Base-by-base conservation (phyloP, 2,797 vertebrate species). In the Acanthiza pusilla region DNA sequence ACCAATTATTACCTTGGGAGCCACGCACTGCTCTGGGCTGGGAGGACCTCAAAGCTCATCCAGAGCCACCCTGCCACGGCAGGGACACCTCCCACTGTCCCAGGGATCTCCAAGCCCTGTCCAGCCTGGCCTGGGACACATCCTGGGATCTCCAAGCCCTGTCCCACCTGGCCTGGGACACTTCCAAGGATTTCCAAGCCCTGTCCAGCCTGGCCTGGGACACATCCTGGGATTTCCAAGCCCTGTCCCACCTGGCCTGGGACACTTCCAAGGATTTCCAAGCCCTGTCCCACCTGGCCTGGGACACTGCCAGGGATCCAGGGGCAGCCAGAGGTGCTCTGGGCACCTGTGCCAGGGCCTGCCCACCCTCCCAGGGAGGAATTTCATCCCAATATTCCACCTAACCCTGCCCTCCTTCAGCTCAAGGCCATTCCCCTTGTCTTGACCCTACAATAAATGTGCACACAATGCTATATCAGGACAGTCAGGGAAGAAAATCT, bases 31-130 rank as follows among this genome's bases (percentile, higher is more conserved):
- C 16, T 40, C 42, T 34, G 65, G 55, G 48, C 4, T 8, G 73
- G 26, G 2, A 77, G 4, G 25, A 30, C 16, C 40, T 9, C 1
- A 29, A 10, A 70, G 1, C 11, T 1, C 63, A 16, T 0, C 47
- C 55, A 38, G 7, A 4, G 1, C 45, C 54, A 21, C 6, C 51
- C 53, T 32, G 61, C 38, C 71, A 9, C 2, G 54, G n/a, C 55
- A 85, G 48, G 47, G 83, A 68, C 55, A 14, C 13, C 11, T 85
- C 40, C 27, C 62, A 32, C n/a, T 38, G 17, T 2, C 40, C 50
- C 75, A 54, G 30, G 50, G 1, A 15, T 30, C 19, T 34, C 77
- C 51, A 2, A 20, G 16, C n/a, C n/a, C 32, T 0, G 1, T 38
- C 76, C 65, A 51, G 1, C 78, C 47, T 36, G 47, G 20, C 21